phyloP scores from a whole-genome alignment of 2,113 vertebrate species.

The Silurus meridionalis region DNA sequence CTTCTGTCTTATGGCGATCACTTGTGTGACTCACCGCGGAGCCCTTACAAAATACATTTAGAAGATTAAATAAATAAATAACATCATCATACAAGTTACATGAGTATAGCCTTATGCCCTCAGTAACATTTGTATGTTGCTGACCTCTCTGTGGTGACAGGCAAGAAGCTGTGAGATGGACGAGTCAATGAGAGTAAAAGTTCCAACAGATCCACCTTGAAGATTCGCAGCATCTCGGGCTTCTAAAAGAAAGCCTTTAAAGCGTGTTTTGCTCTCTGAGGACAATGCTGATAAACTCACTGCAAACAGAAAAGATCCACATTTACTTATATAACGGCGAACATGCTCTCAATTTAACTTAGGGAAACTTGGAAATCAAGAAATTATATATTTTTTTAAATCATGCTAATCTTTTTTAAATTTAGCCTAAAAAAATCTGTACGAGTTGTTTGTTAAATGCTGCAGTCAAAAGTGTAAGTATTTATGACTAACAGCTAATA shows the following conservation, averaged over 20 bases:
- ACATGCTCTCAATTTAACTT: not conserved
- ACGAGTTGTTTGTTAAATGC: not conserved
- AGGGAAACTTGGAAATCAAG: not conserved
- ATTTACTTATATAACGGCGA: not conserved
- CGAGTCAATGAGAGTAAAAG: conserved; percentile 69
- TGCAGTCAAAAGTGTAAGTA: not conserved
- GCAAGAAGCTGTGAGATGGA: conserved; percentile 75
- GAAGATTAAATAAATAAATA: not conserved
- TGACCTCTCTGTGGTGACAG: conserved; percentile 74
- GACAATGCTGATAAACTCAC: conserved; percentile 73
- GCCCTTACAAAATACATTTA: conserved; percentile 63
- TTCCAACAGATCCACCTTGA: conserved; percentile 68
- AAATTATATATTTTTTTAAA: not conserved
- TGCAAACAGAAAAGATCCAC: conserved; percentile 52
- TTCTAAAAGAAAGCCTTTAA: conserved; percentile 84
- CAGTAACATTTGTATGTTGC: conserved; percentile 2
- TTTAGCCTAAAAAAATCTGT: not conserved
- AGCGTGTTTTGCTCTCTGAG: conserved; percentile 47
- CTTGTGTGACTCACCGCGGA: conserved; percentile 84
- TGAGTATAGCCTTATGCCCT: too few relatives aligned
- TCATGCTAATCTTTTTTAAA: not conserved
- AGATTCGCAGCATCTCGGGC: conserved; percentile 70
- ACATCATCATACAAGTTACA: not conserved
- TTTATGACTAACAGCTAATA: not conserved
- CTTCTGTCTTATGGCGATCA: conserved; percentile 69